Percentiles rank a stretch among this genome's conserved stretches.
phyloP scores from a whole-genome alignment of 2,888 invertebrate species.

The Azorinus chamasolen region DNA sequence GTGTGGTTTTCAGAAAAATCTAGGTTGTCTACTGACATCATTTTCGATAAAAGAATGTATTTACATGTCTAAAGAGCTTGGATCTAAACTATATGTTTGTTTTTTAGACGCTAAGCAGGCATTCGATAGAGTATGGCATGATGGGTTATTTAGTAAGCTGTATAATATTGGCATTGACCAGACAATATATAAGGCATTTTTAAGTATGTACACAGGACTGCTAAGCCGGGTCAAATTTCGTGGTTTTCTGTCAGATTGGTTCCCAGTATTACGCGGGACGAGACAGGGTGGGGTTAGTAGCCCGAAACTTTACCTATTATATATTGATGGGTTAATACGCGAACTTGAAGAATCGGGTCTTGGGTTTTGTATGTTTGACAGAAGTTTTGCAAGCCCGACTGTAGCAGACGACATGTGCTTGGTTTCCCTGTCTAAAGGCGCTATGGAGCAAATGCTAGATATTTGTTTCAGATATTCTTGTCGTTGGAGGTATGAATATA shows the following conservation, averaged over 20 bases:
- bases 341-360: not conserved
- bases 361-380: conserved; percentile 10
- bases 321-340: conserved; percentile 7
- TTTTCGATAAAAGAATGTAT: no score
- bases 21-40: no score
- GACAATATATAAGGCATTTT: not conserved
- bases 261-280: conserved; percentile 18
- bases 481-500: no score
- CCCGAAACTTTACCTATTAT: conserved; percentile 19
- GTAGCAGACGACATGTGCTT: conserved; percentile 29
- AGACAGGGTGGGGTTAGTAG: conserved; percentile 27
- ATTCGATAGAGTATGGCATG: conserved; percentile 26
- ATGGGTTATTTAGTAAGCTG: conserved; percentile 12
- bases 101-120: conserved; percentile 23
- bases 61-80: no score
- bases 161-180: not conserved
- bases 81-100: conserved; percentile 8
- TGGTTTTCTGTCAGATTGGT: conserved; percentile 7
- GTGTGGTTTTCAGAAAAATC: no score
- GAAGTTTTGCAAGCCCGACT: conserved; percentile 4
- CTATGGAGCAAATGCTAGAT: conserved; percentile 4
- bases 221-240: conserved; percentile 2
- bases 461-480: conserved; percentile 6
- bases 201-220: conserved; percentile 4
- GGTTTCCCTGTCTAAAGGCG: no score